Conservation (phyloP, 2,888 invertebrate species). For the Leptinotarsa tumamoca region DNA sequence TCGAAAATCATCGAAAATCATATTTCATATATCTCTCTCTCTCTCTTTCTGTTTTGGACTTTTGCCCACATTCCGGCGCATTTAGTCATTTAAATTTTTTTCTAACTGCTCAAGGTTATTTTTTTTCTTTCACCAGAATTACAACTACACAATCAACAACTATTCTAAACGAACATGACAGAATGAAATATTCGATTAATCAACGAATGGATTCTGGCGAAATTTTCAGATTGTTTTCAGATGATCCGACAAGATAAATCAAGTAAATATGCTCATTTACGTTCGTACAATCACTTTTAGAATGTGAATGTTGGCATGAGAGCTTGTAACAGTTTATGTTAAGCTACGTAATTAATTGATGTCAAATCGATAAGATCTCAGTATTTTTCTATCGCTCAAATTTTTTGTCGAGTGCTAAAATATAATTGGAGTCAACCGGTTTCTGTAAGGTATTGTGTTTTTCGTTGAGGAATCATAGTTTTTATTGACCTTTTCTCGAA, state of each 20-base stretch:
- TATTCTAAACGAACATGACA: conserved; percentile 21
- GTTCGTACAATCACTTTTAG: conserved; percentile 1
- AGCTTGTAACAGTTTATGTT: background rate
- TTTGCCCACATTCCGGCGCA: no score
- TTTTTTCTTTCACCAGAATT: no score
- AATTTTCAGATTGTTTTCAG: conserved; percentile 11
- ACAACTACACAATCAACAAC: background rate
- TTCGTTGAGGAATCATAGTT: no score
- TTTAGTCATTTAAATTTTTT: no score
- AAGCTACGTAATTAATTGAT: background rate
- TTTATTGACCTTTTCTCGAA: no score
- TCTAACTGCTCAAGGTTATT: no score
- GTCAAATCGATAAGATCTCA: background rate
- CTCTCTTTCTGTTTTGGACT: no score
- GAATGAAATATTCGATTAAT: conserved; percentile 37
- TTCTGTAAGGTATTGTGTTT: no score
- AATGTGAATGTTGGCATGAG: background rate
- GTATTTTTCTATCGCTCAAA: background rate
- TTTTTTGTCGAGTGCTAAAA: background rate
- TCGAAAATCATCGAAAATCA: no score
- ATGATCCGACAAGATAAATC: conserved; percentile 1
- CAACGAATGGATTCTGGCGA: conserved; percentile 29
- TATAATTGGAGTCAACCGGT: no score
- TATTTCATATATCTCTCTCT: no score
- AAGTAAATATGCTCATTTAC: conserved; percentile 10